These are phyloP conservation scores for Rhinoderma darwinii DNA, from an alignment of 2,113 vertebrate species.

Conservation along the genomic window DNA sequence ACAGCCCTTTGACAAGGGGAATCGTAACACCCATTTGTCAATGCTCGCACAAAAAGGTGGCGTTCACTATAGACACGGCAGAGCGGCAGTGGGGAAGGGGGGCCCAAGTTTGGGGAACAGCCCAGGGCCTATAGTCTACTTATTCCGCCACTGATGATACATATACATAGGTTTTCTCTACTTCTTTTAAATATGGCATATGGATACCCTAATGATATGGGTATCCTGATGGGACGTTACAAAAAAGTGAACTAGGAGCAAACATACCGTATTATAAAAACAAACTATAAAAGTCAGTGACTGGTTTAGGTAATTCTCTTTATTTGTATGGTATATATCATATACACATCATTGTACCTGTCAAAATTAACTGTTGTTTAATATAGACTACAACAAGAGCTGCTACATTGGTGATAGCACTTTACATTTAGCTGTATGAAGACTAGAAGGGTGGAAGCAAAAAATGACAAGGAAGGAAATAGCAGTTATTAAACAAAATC, in stretches of 20 bases:
- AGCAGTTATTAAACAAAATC: neutral
- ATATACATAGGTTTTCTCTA: too few species aligned
- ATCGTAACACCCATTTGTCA: too few species aligned
- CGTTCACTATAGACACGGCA: too few species aligned
- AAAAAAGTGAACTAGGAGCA: neutral
- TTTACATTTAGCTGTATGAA: neutral
- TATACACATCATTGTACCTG: neutral
- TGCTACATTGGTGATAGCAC: too few species aligned
- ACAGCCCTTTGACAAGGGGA: too few species aligned
- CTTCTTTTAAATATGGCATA: neutral
- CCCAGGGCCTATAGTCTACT: too few species aligned
- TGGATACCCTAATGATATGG: too few species aligned
- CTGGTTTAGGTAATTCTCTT: neutral
- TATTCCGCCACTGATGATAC: too few species aligned
- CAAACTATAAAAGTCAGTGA: neutral
- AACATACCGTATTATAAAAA: neutral
- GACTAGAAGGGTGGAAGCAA: neutral
- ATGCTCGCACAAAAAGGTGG: too few species aligned
- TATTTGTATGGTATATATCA: conserved; percentile 11
- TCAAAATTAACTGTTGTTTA: neutral
- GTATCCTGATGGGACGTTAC: neutral
- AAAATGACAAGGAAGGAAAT: neutral
- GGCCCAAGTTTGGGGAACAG: too few species aligned
- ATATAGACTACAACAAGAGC: neutral
- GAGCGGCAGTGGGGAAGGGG: too few species aligned